Conservation (phyloP, 2,113 vertebrate species). For the Istiophorus platypterus region DNA sequence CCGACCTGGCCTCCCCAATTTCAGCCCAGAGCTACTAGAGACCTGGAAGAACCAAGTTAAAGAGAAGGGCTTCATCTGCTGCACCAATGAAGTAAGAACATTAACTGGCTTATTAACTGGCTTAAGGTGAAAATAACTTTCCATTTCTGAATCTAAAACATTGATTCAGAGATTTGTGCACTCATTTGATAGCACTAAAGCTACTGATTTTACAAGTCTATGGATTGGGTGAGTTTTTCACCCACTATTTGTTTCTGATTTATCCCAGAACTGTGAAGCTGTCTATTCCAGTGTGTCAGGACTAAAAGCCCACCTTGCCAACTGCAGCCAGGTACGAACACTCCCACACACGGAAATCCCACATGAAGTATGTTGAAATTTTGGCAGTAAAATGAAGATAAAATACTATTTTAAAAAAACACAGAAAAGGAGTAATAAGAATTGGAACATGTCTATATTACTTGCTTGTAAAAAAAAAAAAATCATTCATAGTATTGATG, state of each 20-base stretch:
- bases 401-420: neutral
- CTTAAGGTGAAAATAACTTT: neutral
- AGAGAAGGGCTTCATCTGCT: constrained; percentile 96
- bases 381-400: neutral
- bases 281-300: constrained; percentile 98
- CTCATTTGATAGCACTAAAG: neutral
- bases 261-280: constrained; percentile 93
- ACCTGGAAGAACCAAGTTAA: constrained; percentile 96
- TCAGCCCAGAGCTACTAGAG: constrained; percentile 92
- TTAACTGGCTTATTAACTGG: neutral
- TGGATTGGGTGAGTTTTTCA: neutral
- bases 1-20: constrained; percentile 94
- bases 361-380: neutral
- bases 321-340: constrained; percentile 94
- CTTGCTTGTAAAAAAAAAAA: too few relatives aligned
- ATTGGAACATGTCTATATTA: neutral
- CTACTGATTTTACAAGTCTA: neutral
- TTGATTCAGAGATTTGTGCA: neutral
- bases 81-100: constrained; percentile 92
- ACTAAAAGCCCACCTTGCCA: constrained; percentile 96
- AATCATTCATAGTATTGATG: too few relatives aligned
- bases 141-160: neutral
- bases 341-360: neutral
- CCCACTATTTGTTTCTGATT: constrained; percentile 46
- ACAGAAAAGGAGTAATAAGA: neutral